Evolutionary conservation across 2,888 invertebrate species (phyloP).

Genomic region (Hermaeophaga mercurialis): DNA sequence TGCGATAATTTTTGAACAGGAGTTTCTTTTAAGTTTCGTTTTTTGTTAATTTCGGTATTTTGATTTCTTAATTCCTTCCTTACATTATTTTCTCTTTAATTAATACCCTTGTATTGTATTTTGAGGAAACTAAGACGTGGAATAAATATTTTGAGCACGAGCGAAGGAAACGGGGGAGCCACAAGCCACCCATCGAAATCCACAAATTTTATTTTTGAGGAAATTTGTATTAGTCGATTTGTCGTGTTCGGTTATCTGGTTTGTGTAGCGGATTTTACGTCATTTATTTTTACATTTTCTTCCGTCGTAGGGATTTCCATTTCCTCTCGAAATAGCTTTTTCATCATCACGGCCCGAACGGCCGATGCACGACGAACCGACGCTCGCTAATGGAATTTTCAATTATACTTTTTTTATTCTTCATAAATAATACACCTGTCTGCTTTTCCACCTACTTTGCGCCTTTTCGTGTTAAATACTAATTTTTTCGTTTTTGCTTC

Average conservation of each 20-base stretch:
- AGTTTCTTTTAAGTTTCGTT: too few species aligned
- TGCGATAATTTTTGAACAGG: too few species aligned
- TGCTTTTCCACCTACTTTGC: not conserved
- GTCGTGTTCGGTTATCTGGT: slow-evolving; percentile 46
- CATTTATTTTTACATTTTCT: slow-evolving; percentile 50
- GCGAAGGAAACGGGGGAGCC: slow-evolving; percentile 15
- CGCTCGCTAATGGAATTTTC: slow-evolving; percentile 41
- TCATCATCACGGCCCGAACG: slow-evolving; percentile 35
- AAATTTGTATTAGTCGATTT: slow-evolving; percentile 51
- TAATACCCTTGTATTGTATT: too few species aligned
- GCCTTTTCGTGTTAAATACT: not conserved
- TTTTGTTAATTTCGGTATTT: too few species aligned
- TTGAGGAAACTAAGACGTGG: too few species aligned
- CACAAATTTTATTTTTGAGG: slow-evolving; percentile 47
- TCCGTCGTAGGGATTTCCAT: slow-evolving; percentile 47
- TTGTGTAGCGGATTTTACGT: slow-evolving; percentile 43
- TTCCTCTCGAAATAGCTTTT: slow-evolving; percentile 44
- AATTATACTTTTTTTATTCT: slow-evolving; percentile 29
- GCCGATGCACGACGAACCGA: slow-evolving; percentile 9
- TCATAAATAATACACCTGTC: not conserved
- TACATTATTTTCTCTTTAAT: too few species aligned
- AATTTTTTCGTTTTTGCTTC: too few species aligned
- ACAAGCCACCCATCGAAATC: slow-evolving; percentile 34
- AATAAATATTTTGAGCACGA: not conserved
- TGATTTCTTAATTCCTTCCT: too few species aligned